phyloP scores from a whole-genome alignment of 2,113 vertebrate genomes.

The Amphiprion ocellaris region DNA sequence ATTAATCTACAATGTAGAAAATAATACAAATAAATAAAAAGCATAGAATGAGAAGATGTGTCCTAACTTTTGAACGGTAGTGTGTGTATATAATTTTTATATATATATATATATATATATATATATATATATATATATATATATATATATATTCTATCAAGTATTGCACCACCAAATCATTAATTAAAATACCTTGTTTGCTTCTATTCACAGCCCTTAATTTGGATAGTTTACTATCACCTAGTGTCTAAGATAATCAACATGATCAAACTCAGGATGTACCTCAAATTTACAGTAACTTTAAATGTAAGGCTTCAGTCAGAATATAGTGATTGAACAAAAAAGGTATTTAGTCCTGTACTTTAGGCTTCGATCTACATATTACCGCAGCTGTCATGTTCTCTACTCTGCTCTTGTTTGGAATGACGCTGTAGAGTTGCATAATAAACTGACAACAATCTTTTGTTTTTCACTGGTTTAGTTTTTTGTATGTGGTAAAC shows the following conservation, averaged over 20 bases:
- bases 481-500: background rate
- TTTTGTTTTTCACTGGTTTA: background rate
- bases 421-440: slow-evolving; percentile 11
- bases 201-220: background rate
- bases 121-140: too few species aligned
- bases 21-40: too few species aligned
- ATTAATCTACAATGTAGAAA: too few species aligned
- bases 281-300: background rate
- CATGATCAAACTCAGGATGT: slow-evolving; percentile 9
- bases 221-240: background rate
- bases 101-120: too few species aligned
- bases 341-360: background rate
- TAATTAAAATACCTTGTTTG: too few species aligned
- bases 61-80: too few species aligned
- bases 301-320: slow-evolving; percentile 18
- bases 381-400: slow-evolving; percentile 14
- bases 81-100: too few species aligned
- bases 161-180: too few species aligned
- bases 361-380: background rate
- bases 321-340: background rate
- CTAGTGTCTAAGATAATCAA: background rate
- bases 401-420: background rate
- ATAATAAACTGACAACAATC: slow-evolving; percentile 46
- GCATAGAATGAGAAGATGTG: too few species aligned
- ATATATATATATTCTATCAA: too few species aligned